These are phyloP conservation scores for Drosophila sturtevanti DNA, from an alignment of 1,140 invertebrate species.

Conservation along the genomic window DNA sequence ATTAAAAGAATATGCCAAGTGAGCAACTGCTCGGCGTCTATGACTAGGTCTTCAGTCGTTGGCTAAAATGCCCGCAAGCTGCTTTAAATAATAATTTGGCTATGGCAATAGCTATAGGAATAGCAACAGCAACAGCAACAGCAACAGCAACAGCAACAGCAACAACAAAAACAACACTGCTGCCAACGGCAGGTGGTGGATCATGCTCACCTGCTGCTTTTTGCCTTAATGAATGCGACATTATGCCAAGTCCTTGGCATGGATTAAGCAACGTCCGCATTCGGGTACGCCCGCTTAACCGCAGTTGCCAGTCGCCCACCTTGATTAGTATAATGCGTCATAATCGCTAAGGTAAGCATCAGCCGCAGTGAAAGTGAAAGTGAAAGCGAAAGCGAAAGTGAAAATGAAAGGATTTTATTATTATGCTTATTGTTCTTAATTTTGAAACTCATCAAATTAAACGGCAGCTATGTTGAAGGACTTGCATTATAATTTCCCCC, in stretches of 20 bases:
- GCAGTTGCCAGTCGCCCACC: slow-evolving; percentile 31
- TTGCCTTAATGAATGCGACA: slow-evolving; percentile 77
- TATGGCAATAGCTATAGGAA: slow-evolving; percentile 12
- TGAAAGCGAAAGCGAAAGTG: slow-evolving; percentile 13
- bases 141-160: slow-evolving; percentile 14
- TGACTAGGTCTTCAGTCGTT: neutral
- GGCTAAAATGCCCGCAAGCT: slow-evolving; percentile 9
- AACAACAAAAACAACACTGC: slow-evolving; percentile 21
- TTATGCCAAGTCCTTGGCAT: slow-evolving; percentile 45
- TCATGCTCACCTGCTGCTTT: slow-evolving; percentile 64
- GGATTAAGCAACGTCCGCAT: slow-evolving; percentile 29
- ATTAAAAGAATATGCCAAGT: slow-evolving; percentile 45
- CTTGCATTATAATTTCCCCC: slow-evolving; percentile 4
- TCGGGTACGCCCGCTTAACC: neutral
- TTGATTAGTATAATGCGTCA: slow-evolving; percentile 61
- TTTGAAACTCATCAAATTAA: neutral
- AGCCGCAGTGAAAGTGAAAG: slow-evolving; percentile 18
- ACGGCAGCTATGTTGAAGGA: neutral
- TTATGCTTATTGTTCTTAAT: slow-evolving; percentile 35
- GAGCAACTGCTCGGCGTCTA: neutral
- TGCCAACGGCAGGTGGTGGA: neutral
- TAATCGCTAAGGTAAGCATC: slow-evolving; percentile 49
- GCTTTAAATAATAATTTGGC: slow-evolving; percentile 58
- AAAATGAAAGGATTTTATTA: slow-evolving; percentile 66
- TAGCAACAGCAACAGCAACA: slow-evolving; percentile 12